phyloP scores from a whole-genome alignment of 30 jellyfish, hydroid and myxozoan genomes.

The Cassiopea xamachana region DNA sequence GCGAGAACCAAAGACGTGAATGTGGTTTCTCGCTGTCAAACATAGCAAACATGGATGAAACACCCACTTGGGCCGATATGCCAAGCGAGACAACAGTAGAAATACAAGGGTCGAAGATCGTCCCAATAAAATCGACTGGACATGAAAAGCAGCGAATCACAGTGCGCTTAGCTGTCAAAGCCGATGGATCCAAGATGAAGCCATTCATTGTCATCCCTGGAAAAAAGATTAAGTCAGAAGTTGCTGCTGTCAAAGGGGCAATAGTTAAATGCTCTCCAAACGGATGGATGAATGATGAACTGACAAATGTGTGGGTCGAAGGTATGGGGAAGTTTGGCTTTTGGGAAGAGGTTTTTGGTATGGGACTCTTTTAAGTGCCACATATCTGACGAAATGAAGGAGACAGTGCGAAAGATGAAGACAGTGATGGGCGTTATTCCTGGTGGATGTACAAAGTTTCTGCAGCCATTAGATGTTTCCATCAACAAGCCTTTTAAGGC shows the following conservation, averaged over 20 bases:
- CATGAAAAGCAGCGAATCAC: slow-evolving; percentile 16
- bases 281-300: slow-evolving; percentile 43
- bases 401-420: slow-evolving; percentile 5
- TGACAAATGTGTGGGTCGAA: slow-evolving; percentile 13
- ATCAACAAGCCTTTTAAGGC: neutral
- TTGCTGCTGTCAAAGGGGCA: slow-evolving; percentile 45
- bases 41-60: slow-evolving; percentile 58
- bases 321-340: slow-evolving; percentile 30
- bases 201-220: slow-evolving; percentile 20
- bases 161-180: slow-evolving; percentile 27
- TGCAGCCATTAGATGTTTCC: neutral
- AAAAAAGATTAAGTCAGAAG: slow-evolving; percentile 23
- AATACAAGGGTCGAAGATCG: slow-evolving; percentile 19
- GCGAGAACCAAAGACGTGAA: slow-evolving; percentile 38
- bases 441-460: neutral
- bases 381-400: slow-evolving; percentile 16
- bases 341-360: slow-evolving; percentile 33
- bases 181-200: slow-evolving; percentile 7
- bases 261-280: slow-evolving; percentile 27
- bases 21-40: slow-evolving; percentile 48
- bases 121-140: slow-evolving; percentile 26
- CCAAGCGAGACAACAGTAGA: slow-evolving; percentile 58
- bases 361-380: slow-evolving; percentile 40
- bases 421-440: slow-evolving; percentile 20
- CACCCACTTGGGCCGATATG: slow-evolving; percentile 62